Base-by-base conservation (phyloP, 1,140 invertebrate species). In the Polypedilum vanderplanki region DNA sequence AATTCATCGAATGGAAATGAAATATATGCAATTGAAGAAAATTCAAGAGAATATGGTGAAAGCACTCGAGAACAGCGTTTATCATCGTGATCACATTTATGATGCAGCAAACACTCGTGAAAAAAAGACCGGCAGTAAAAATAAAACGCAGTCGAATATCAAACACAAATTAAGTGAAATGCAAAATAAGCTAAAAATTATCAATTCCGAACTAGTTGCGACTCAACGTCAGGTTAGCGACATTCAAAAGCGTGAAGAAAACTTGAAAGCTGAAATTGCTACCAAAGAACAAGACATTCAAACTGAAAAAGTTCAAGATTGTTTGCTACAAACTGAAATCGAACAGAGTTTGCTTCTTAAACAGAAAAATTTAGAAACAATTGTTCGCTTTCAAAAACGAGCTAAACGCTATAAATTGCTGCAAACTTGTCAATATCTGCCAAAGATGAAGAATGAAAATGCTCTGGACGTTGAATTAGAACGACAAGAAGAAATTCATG, bases 1-100 rank as follows among this genome's bases (percentile, higher is more conserved):
- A 84, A 93, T 94, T 79, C 92, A 93, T 79, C 87, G 90, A 78
- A 94, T 94, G 93, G 87, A 91, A 82, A 89, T 90, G 75, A 80
- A 89, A 76, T 87, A 86, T 41, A 83, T 85, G 65, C 89, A 93
- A 78, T 81, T 94, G 0, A 87, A 85, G 73, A 89, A 89, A 75
- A 89, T 87, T 0, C 89, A 92, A 76, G 90, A 92, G 76, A 92
- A 90, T 80, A 81, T 94, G 12, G 86, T 92, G 4, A 85, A 87
- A 40, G 92, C 94, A 79, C 84, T 94, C 81, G 90, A 93, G 67
- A 85, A 89, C 78, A 91, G 90, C 78, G 87, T 94, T 12, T 86
- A 86, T 17, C 86, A 90, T 76, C 84, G 92, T 65, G 91, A 92
- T 70, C 83, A 86, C 74, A 90, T 91, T 73, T 83, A 89, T 73